phyloP scores from a whole-genome alignment of 1,140 invertebrate genomes.

The Macrotrachela quadricornifera region DNA sequence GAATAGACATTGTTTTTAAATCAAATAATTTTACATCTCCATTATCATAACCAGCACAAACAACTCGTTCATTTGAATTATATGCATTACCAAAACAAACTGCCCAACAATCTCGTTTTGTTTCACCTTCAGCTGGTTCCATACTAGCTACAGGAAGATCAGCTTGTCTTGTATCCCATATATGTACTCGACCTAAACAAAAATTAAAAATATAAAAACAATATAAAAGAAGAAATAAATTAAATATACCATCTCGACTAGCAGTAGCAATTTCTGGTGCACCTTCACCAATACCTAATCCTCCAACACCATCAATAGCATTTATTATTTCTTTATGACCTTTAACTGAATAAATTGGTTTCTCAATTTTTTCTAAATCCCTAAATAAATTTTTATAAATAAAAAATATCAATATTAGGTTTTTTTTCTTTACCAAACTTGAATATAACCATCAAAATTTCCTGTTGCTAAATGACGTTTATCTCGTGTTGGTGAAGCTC shows the following conservation, averaged over 20 bases:
- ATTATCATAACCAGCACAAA: slow-evolving; percentile 80
- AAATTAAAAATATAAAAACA: neutral
- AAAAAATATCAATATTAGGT: neutral
- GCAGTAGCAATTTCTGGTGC: slow-evolving; percentile 86
- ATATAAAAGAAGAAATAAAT: neutral
- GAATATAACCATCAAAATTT: slow-evolving; percentile 62
- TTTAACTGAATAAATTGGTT: slow-evolving; percentile 54
- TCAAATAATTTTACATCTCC: slow-evolving; percentile 88
- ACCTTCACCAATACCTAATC: slow-evolving; percentile 53
- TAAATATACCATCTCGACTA: slow-evolving; percentile 54
- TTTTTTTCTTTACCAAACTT: slow-evolving; percentile 39
- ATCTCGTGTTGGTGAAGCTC: slow-evolving; percentile 44
- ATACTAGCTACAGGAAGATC: slow-evolving; percentile 64
- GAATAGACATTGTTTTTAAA: slow-evolving; percentile 53
- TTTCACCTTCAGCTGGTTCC: slow-evolving; percentile 38
- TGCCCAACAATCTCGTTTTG: slow-evolving; percentile 56
- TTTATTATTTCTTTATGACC: slow-evolving; percentile 74
- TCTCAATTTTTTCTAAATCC: slow-evolving; percentile 51
- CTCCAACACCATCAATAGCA: slow-evolving; percentile 72
- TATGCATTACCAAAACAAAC: slow-evolving; percentile 66
- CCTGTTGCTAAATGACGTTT: slow-evolving; percentile 64
- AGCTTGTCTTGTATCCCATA: slow-evolving; percentile 74
- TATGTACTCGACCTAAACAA: slow-evolving; percentile 54
- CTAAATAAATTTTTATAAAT: slow-evolving; percentile 29
- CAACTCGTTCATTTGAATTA: slow-evolving; percentile 55